Percentiles rank a stretch among this genome's conserved stretches.
Evolutionary conservation across 2,888 invertebrate species (phyloP).

Genomic region (Hermodice carunculata): DNA sequence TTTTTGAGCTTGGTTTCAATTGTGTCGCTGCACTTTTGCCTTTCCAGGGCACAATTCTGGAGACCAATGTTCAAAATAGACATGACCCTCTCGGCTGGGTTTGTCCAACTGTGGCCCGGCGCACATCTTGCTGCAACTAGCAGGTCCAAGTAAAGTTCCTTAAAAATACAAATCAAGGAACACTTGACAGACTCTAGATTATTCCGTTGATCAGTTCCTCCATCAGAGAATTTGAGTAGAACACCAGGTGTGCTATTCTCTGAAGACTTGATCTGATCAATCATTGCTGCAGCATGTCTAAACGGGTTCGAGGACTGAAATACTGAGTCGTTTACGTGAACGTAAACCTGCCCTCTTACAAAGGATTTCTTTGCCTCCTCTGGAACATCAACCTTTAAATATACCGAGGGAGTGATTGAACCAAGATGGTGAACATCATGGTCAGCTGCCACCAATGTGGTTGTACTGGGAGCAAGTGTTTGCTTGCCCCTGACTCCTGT

Average conservation of each 20-base stretch:
- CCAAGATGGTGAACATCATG: conserved; percentile 32
- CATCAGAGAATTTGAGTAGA: conserved; percentile 34
- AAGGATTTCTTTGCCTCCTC: conserved; percentile 21
- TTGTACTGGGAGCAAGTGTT: conserved; percentile 16
- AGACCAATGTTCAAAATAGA: conserved; percentile 23
- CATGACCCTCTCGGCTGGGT: conserved; percentile 37
- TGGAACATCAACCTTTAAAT: conserved; percentile 26
- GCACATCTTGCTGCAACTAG: conserved; percentile 34
- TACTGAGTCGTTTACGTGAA: conserved; percentile 35
- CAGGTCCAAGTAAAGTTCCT: conserved; percentile 34
- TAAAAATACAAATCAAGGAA: conserved; percentile 34
- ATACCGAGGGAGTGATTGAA: conserved; percentile 35
- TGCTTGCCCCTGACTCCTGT: conserved; percentile 35
- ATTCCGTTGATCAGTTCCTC: conserved; percentile 36
- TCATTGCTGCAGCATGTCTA: conserved; percentile 23
- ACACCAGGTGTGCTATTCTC: neutral
- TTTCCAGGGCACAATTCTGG: conserved; percentile 10
- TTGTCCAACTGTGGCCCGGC: conserved; percentile 35
- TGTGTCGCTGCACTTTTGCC: neutral
- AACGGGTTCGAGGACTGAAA: conserved; percentile 30
- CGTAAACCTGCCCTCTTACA: conserved; percentile 28
- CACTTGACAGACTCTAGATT: conserved; percentile 33
- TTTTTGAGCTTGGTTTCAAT: neutral
- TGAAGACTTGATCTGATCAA: neutral
- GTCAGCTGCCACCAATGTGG: conserved; percentile 30